Evolutionary conservation across 2,888 invertebrate genomes (phyloP), one percentile per base, ranked within the genome.

Genomic region (Clunio marinus): DNA sequence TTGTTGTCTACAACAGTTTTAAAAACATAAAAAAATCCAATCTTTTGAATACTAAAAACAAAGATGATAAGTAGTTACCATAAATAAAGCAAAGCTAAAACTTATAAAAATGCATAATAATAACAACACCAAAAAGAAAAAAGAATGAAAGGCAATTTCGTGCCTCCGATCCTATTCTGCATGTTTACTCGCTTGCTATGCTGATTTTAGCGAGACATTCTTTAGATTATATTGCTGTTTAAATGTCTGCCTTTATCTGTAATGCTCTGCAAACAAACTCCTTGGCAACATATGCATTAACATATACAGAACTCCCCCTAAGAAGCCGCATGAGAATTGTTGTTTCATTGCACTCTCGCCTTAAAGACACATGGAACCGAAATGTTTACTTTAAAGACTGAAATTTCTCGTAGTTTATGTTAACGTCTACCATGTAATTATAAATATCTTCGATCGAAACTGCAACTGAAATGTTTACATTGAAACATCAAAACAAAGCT

Each of bases 21-120:
- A 22, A 51, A 51, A 17, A 51, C 15, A 10, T 15, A 41, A 41
- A 15, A 41, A 41, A 5, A 41, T 41, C 41, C 41, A 41, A 41
- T 41, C 10, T 41, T 15, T 41, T 15, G 41, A 41, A 15, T 15
- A 41, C 10, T 51, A 51, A 51, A 51, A 51, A 17, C n/a, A 51
- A 51, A 17, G 51, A 51, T 51, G 51, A 51, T 51, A 51, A 51
- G 51, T 51, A 51, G 51, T 51, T 51, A 22, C 51, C 51, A 51
- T 51, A 22, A 22, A n/a, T n/a, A n/a, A n/a, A n/a, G n/a, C n/a
- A n/a, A 22, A 51, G 51, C 51, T 13, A 51, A n/a, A n/a, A n/a
- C n/a, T n/a, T n/a, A n/a, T n/a, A n/a, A n/a, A n/a, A n/a, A n/a
- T n/a, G 51, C 17, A 51, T 51, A n/a, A 22, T 8, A 51, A 51